These are phyloP conservation scores for Accipiter cooperii DNA, from an alignment of 2,113 vertebrate genomes.

Conservation along the genomic window DNA sequence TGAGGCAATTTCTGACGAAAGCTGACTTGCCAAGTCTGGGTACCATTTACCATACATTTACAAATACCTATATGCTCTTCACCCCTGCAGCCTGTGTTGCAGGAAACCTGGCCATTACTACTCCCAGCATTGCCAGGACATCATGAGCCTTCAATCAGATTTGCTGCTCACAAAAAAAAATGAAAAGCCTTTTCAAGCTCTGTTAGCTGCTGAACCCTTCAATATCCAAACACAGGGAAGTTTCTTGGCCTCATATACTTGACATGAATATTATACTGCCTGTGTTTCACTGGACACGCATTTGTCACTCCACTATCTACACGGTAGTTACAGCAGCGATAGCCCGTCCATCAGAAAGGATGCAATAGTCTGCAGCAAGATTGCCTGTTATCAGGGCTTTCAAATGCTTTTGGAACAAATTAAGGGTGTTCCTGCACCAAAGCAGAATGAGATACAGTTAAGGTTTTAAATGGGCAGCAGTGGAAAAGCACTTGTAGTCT, in stretches of 20 bases:
- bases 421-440: constrained; percentile 15
- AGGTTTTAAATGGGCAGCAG: neutral
- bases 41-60: neutral
- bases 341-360: constrained; percentile 16
- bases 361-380: constrained; percentile 13
- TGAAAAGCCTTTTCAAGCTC: neutral
- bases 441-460: neutral
- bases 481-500: neutral
- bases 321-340: neutral
- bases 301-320: neutral
- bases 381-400: constrained; percentile 43
- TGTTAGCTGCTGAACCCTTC: neutral
- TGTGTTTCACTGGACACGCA: constrained; percentile 15
- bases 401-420: constrained; percentile 43
- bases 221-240: neutral
- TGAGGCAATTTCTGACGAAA: neutral
- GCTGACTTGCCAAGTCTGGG: neutral
- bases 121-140: neutral
- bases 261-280: neutral
- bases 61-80: neutral
- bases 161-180: neutral
- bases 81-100: neutral
- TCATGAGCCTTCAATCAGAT: neutral
- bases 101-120: neutral
- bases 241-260: neutral